These are phyloP conservation scores for Stictocephala bisonia DNA, from an alignment of 2,888 invertebrate species.

Conservation along the genomic window DNA sequence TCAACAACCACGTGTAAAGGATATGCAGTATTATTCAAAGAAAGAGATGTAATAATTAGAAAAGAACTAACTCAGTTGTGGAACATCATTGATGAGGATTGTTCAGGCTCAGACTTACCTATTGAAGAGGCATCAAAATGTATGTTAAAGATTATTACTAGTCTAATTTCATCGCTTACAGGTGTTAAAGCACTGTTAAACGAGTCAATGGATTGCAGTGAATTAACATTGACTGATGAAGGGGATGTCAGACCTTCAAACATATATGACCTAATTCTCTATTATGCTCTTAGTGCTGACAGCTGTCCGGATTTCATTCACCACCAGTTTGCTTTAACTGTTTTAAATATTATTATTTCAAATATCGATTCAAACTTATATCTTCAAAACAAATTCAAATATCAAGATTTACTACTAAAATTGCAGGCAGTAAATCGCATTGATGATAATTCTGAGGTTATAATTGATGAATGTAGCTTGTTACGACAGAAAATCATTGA, in stretches of 20 bases:
- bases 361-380: slow-evolving; percentile 31
- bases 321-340: slow-evolving; percentile 38
- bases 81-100: slow-evolving; percentile 27
- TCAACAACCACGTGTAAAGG: background rate
- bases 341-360: slow-evolving; percentile 29
- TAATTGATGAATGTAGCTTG: slow-evolving; percentile 44
- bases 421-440: slow-evolving; percentile 37
- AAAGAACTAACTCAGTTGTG: slow-evolving; percentile 13
- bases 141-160: slow-evolving; percentile 2
- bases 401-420: slow-evolving; percentile 18
- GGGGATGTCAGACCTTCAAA: slow-evolving; percentile 1
- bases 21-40: background rate
- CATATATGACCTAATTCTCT: slow-evolving; percentile 6
- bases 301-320: slow-evolving; percentile 10
- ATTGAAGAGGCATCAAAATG: background rate
- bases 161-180: slow-evolving; percentile 4
- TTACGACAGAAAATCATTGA: slow-evolving; percentile 43
- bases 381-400: slow-evolving; percentile 18
- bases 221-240: slow-evolving; percentile 42
- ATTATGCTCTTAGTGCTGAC: slow-evolving; percentile 1
- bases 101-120: slow-evolving; percentile 36
- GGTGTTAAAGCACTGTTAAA: slow-evolving; percentile 38
- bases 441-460: slow-evolving; percentile 41
- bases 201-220: slow-evolving; percentile 30
- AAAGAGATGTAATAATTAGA: slow-evolving; percentile 6